These are phyloP conservation scores for Dendrocincla fuliginosa DNA, from an alignment of 2,797 vertebrate species.

Conservation along the genomic window DNA sequence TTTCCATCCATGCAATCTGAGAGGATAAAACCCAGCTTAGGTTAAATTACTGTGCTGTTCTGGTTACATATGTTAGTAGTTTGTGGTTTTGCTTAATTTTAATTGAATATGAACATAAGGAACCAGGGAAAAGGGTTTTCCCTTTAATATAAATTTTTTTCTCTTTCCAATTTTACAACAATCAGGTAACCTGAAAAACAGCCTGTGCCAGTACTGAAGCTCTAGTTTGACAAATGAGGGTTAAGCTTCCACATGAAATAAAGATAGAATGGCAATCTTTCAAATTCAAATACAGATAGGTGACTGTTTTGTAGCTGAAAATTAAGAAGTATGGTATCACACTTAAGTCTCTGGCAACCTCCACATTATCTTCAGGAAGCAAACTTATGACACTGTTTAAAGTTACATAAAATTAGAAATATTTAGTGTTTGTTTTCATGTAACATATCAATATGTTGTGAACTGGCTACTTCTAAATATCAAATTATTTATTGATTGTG, in stretches of 20 bases:
- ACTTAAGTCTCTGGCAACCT: neutral
- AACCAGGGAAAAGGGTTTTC: neutral
- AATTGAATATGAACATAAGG: neutral
- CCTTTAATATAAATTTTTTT: neutral
- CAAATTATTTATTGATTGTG: neutral
- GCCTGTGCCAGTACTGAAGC: neutral
- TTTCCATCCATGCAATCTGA: neutral
- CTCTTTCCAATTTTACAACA: neutral
- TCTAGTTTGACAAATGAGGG: neutral
- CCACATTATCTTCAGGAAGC: neutral
- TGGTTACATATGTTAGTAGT: neutral
- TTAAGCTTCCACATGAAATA: neutral
- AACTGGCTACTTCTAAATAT: neutral
- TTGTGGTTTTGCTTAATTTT: conserved; percentile 8
- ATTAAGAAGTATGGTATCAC: neutral
- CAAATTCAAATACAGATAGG: neutral
- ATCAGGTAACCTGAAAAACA: neutral
- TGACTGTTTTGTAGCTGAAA: neutral
- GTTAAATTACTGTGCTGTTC: neutral
- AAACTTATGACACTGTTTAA: neutral
- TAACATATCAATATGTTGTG: neutral
- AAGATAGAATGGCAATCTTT: neutral
- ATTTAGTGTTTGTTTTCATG: neutral
- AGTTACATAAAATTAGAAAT: neutral
- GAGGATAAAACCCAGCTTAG: neutral